Percentiles rank a stretch among this genome's conserved stretches.
phyloP scores from a whole-genome alignment of 2,888 invertebrate species.

The Conus canariensis region DNA sequence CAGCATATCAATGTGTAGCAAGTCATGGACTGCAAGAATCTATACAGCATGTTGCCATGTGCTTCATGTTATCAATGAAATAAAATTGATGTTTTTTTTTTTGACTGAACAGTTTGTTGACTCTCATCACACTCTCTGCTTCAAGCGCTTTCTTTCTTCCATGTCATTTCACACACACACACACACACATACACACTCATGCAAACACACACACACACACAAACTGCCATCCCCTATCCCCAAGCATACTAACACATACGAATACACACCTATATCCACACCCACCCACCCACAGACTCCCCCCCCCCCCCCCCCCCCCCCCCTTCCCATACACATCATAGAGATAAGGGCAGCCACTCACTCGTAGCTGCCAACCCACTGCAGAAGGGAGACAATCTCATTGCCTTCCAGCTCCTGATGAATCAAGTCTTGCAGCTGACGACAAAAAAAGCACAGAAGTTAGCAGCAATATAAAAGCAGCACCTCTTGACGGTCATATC shows the following conservation, averaged over 20 bases:
- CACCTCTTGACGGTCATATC: too few relatives aligned
- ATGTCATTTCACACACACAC: background rate
- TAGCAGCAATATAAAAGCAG: background rate
- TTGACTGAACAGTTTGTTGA: too few relatives aligned
- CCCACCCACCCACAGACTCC: background rate
- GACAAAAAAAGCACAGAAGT: constrained; percentile 41
- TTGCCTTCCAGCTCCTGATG: constrained; percentile 94
- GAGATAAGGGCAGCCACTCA: constrained; percentile 59
- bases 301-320: too few relatives aligned
- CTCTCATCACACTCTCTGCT: too few relatives aligned
- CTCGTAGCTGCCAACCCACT: constrained; percentile 95
- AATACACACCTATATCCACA: background rate
- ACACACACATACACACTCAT: background rate
- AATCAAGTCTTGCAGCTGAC: constrained; percentile 90
- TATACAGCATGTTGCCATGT: too few relatives aligned
- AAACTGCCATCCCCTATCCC: background rate
- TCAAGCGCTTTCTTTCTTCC: too few relatives aligned
- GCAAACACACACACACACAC: constrained; percentile 5
- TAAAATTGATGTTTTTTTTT: too few relatives aligned
- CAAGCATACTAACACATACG: background rate
- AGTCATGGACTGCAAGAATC: too few relatives aligned
- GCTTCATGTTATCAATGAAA: too few relatives aligned
- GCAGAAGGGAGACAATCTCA: constrained; percentile 95
- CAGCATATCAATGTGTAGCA: too few relatives aligned
- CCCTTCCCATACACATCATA: background rate